Conservation (phyloP, 2,797 vertebrate species). For the Macropodus opercularis region DNA sequence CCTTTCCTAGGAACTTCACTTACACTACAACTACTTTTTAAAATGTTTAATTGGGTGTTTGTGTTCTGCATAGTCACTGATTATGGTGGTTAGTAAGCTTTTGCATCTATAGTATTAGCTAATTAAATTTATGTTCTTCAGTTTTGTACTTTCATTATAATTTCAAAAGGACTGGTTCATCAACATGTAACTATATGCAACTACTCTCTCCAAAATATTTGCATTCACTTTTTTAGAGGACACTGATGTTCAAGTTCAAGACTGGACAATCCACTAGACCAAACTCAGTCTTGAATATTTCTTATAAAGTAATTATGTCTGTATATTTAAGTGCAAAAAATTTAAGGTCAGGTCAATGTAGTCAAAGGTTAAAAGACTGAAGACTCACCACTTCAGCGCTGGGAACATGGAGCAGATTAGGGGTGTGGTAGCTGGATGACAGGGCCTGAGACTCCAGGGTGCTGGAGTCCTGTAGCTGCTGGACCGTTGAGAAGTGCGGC, state of each 20-base stretch:
- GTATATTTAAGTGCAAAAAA: background rate
- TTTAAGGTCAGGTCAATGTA: background rate
- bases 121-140: background rate
- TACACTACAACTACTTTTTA: too few relatives aligned
- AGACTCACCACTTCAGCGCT: constrained; percentile 82
- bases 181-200: constrained; percentile 8
- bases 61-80: constrained; percentile 1
- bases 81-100: background rate
- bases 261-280: background rate
- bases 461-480: constrained; percentile 99
- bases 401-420: constrained; percentile 88
- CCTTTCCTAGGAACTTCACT: too few relatives aligned
- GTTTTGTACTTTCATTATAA: background rate
- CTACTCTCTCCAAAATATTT: background rate
- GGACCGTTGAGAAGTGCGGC: constrained; percentile 89
- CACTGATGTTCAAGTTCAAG: background rate
- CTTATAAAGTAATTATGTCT: background rate
- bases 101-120: background rate
- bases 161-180: background rate
- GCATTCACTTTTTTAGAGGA: background rate
- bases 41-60: too few relatives aligned
- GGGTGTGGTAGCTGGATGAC: constrained; percentile 91
- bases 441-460: constrained; percentile 97
- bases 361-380: background rate
- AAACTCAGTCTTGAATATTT: background rate